Percentiles rank a stretch among this genome's conserved stretches.
Evolutionary conservation across 2,113 vertebrate genomes (phyloP).

Genomic region (Neolamprologus tretocephalus): DNA sequence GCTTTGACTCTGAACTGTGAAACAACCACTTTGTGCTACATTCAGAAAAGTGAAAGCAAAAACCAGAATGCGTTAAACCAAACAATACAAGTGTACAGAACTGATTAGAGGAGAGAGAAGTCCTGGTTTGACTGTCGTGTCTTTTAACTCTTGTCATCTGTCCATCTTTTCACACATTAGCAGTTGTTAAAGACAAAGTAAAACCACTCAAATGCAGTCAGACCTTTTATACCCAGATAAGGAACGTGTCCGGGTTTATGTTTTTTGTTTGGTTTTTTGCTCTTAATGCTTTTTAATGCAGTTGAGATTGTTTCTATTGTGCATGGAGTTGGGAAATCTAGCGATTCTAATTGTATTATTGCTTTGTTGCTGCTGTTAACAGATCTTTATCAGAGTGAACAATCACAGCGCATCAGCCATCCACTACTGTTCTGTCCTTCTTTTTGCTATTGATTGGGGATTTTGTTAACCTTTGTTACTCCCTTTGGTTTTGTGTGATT

Average conservation of each 20-base stretch:
- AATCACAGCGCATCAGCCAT: neutral
- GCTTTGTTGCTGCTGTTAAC: slow-evolving; percentile 2
- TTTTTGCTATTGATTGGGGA: neutral
- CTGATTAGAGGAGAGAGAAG: neutral
- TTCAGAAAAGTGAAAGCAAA: neutral
- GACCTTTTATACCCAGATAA: neutral
- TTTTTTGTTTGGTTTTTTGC: neutral
- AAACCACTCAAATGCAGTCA: neutral
- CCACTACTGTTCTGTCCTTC: neutral
- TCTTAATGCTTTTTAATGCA: slow-evolving; percentile 20
- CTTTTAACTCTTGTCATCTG: neutral
- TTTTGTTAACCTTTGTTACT: neutral
- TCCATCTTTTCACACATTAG: neutral
- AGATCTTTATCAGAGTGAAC: neutral
- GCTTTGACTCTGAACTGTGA: neutral
- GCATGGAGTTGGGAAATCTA: neutral
- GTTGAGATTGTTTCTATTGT: slow-evolving; percentile 20
- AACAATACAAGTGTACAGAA: neutral
- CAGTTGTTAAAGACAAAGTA: neutral
- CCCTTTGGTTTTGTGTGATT: neutral
- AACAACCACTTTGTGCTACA: neutral
- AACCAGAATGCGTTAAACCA: neutral
- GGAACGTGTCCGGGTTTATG: neutral
- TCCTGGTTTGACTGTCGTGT: neutral
- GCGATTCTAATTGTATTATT: neutral